Conservation (phyloP, 2,888 invertebrate genomes). For the Plagodis dolabraria region DNA sequence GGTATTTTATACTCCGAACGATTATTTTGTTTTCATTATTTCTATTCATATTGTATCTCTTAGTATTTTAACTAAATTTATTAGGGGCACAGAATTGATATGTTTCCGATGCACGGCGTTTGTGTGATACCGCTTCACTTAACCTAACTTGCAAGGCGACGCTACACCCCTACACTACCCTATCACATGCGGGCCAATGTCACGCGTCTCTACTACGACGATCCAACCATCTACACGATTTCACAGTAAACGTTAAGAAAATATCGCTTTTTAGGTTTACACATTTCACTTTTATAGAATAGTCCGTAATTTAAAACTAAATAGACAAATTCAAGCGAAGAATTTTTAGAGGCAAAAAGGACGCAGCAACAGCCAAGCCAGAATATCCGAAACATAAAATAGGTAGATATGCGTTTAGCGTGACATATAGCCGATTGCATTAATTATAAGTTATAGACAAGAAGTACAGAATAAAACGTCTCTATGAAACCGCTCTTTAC, state of each 20-base stretch:
- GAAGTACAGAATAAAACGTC: slow-evolving; percentile 82
- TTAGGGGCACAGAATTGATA: slow-evolving; percentile 92
- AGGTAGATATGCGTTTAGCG: slow-evolving; percentile 60
- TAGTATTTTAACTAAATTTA: slow-evolving; percentile 83
- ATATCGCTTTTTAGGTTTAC: slow-evolving; percentile 55
- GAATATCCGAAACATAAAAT: slow-evolving; percentile 58
- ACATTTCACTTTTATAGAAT: slow-evolving; percentile 43
- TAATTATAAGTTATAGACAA: slow-evolving; percentile 74
- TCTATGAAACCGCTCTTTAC: slow-evolving; percentile 83
- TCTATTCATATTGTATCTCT: slow-evolving; percentile 83
- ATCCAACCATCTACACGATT: slow-evolving; percentile 71
- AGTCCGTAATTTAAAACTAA: slow-evolving; percentile 41
- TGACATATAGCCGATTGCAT: slow-evolving; percentile 82
- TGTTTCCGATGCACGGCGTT: slow-evolving; percentile 90
- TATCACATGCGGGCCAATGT: slow-evolving; percentile 82
- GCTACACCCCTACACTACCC: slow-evolving; percentile 81
- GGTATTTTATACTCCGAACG: slow-evolving; percentile 81
- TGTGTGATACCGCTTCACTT: slow-evolving; percentile 86
- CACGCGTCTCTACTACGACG: slow-evolving; percentile 68
- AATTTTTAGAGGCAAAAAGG: slow-evolving; percentile 44
- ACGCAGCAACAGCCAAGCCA: slow-evolving; percentile 64
- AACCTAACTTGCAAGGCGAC: slow-evolving; percentile 83
- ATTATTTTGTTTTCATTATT: slow-evolving; percentile 77
- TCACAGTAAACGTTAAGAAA: slow-evolving; percentile 74
- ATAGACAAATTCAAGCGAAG: slow-evolving; percentile 50